Evolutionary conservation across 2,113 vertebrate species (phyloP).

Genomic region (Stegastes partitus): DNA sequence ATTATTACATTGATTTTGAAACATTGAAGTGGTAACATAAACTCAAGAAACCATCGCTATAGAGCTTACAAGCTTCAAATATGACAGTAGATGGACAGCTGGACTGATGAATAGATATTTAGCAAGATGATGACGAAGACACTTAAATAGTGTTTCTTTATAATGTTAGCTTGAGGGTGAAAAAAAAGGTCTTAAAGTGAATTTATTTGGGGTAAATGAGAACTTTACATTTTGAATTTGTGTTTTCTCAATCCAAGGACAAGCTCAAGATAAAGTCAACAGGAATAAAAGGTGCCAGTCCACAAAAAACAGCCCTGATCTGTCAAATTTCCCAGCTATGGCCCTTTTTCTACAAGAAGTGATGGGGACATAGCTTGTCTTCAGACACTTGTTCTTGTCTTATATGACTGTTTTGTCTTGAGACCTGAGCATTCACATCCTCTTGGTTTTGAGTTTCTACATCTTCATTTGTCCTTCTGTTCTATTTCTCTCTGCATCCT

Average conservation of each 20-base stretch:
- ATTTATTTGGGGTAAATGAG: not conserved
- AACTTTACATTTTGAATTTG: not conserved
- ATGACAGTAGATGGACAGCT: too few relatives aligned
- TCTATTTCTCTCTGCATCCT: conserved; percentile 19
- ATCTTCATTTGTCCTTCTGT: conserved; percentile 40
- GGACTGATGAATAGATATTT: too few relatives aligned
- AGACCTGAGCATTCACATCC: conserved; percentile 44
- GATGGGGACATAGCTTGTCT: conserved; percentile 44
- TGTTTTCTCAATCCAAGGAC: not conserved
- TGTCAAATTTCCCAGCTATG: conserved; percentile 47
- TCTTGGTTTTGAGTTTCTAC: conserved; percentile 23
- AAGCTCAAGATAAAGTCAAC: conserved; percentile 1
- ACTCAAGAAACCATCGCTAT: too few relatives aligned
- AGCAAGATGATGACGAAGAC: not conserved
- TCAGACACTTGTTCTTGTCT: conserved; percentile 46
- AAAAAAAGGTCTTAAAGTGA: not conserved
- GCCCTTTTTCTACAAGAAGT: conserved; percentile 12
- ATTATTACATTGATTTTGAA: not conserved
- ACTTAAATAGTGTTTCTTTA: not conserved
- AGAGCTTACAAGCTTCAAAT: too few relatives aligned
- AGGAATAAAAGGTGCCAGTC: conserved; percentile 4
- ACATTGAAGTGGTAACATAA: too few relatives aligned
- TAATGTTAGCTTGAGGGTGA: not conserved
- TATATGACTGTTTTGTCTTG: conserved; percentile 31
- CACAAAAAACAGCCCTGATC: conserved; percentile 45